Conservation (phyloP, 1,140 invertebrate genomes). For the Pachyrhynchus sulphureomaculatus region DNA sequence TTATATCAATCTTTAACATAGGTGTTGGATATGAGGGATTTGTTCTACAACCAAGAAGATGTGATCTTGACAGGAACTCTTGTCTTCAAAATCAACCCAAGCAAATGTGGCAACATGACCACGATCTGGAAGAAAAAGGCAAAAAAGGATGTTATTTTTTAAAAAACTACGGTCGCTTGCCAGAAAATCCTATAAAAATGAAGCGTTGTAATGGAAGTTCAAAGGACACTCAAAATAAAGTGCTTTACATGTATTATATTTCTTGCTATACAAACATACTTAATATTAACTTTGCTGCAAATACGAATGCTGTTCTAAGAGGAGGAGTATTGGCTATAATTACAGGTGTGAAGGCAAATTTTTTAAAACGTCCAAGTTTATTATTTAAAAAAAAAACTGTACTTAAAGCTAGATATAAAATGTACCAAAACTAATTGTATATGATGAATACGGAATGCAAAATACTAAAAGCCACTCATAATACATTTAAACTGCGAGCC, state of each 20-base stretch:
- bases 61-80: slow-evolving; percentile 47
- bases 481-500: too few species aligned
- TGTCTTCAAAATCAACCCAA: slow-evolving; percentile 56
- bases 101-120: slow-evolving; percentile 53
- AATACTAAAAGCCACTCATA: too few species aligned
- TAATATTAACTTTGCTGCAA: slow-evolving; percentile 52
- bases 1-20: too few species aligned
- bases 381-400: too few species aligned
- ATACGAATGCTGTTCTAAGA: slow-evolving; percentile 51
- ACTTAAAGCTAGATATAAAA: too few species aligned
- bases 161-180: slow-evolving; percentile 53
- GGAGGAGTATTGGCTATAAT: slow-evolving; percentile 49
- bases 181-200: slow-evolving; percentile 43
- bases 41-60: slow-evolving; percentile 53
- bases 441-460: too few species aligned
- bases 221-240: slow-evolving; percentile 34
- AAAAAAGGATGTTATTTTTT: slow-evolving; percentile 54
- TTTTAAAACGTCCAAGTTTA: too few species aligned
- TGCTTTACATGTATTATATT: slow-evolving; percentile 38
- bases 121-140: slow-evolving; percentile 47
- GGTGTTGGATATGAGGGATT: slow-evolving; percentile 55
- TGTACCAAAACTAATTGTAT: too few species aligned
- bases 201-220: slow-evolving; percentile 43
- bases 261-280: slow-evolving; percentile 46
- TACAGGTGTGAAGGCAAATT: slow-evolving; percentile 40